Evolutionary conservation across 2,888 invertebrate genomes (phyloP), one percentile per base, ranked within the genome.

Genomic region (Dusona sp.): DNA sequence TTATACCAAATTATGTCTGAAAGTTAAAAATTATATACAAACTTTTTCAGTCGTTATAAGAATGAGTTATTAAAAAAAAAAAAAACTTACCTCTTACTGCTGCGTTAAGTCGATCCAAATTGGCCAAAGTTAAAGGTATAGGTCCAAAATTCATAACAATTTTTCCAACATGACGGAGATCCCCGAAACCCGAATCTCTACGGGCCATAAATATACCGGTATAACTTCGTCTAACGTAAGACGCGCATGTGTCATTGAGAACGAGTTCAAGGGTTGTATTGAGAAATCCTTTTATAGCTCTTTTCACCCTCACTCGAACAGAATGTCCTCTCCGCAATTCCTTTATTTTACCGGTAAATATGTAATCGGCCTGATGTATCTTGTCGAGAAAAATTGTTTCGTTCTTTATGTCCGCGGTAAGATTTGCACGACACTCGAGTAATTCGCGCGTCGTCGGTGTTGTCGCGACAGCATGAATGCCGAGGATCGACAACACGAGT

Each of bases 71-170:
- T 29, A 0, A 13, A 16, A 61, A 2, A 67, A 61, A 36, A 70
- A 11, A 67, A 70, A 36, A 75, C 89, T 90, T 79, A 94, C 94
- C 94, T 94, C 92, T 92, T 80, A 94, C 91, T 73, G 93, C 94
- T 51, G 94, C 94, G 89, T 93, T 93, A 84, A 94, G 91, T 82
- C 94, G 91, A 88, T 94, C 94, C 91, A 94, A 91, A 86, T 94
- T 94, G 25, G 92, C 91, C 61, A 94, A 90, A 0, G 94, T 94
- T 65, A 94, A 90, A 8, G 94, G 93, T 80, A 94, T 88, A 8
- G 94, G 93, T 81, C 94, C 93, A 74, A 93, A 92, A 86, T 93
- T 91, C 94, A 94, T 94, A 33, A 93, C 89, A 73, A 93, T 89
- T 73, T 89, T 92, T 48, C 85, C 90, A 48, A 61, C 75, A 61